Conservation (phyloP, 2,888 invertebrate species). For the Nephrotoma guestfalica region DNA sequence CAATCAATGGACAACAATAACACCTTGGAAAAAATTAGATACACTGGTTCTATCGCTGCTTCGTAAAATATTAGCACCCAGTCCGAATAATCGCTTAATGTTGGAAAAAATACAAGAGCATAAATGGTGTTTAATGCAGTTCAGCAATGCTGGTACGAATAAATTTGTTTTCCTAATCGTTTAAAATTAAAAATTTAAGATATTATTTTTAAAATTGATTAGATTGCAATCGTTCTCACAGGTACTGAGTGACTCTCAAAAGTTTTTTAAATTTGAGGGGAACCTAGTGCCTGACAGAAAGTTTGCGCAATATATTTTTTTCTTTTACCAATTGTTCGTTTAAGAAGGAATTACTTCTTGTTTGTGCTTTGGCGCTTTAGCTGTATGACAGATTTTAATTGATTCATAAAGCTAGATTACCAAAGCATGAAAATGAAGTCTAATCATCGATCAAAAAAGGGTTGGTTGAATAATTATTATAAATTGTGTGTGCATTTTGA, state of each 20-base stretch:
- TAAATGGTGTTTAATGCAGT: slow-evolving; percentile 50
- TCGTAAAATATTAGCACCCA: slow-evolving; percentile 55
- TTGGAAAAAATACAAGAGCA: slow-evolving; percentile 56
- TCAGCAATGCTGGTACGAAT: slow-evolving; percentile 31
- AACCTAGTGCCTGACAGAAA: slow-evolving; percentile 30
- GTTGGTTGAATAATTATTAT: not conserved
- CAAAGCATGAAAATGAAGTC: slow-evolving; percentile 54
- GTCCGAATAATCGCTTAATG: slow-evolving; percentile 47
- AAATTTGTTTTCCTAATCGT: not conserved
- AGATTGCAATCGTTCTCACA: slow-evolving; percentile 30
- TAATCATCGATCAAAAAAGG: not conserved
- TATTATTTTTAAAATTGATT: not conserved
- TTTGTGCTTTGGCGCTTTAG: slow-evolving; percentile 80
- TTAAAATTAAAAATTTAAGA: not conserved
- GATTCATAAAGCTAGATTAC: slow-evolving; percentile 90
- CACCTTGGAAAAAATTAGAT: slow-evolving; percentile 72
- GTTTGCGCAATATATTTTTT: slow-evolving; percentile 11
- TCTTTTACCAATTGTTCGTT: slow-evolving; percentile 3
- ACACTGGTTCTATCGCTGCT: slow-evolving; percentile 59
- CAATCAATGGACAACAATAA: slow-evolving; percentile 44
- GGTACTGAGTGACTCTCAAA: slow-evolving; percentile 84
- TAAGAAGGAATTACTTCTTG: slow-evolving; percentile 20
- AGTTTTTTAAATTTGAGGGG: slow-evolving; percentile 27
- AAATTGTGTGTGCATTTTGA: slow-evolving; percentile 9
- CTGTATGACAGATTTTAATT: slow-evolving; percentile 56